Base-by-base conservation (phyloP, 2,113 vertebrate species). In the Anas platyrhynchos region DNA sequence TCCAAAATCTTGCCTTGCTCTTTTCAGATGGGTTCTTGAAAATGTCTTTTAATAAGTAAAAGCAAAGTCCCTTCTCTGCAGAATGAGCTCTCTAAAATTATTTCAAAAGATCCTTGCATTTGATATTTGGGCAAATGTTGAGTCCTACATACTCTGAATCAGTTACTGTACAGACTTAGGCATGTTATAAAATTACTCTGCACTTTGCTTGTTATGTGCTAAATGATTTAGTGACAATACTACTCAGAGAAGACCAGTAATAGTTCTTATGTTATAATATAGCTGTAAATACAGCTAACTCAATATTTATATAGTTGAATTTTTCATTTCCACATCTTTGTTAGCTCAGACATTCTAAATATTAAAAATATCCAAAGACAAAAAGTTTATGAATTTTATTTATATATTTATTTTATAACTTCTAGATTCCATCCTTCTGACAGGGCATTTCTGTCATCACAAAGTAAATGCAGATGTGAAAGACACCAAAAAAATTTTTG, bases 161-260 rank as follows among this genome's bases (percentile, higher is more conserved):
- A 46, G 43, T 29, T 92, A 72, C 44, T 89, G 31, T 86, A 66
- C 69, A 89, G 73, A 72, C 13, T 81, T 54, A 89, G 9, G 15
- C 48, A 65, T 7, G 41, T 73, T 93, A 79, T 46, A 91, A 92
- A 94, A 89, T 89, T 79, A 43, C 18, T 69, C 16, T 91, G 38
- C 20, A 72, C 44, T 89, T 89, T 82, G 7, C 48, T 89, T 18
- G 27, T 85, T 66, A 62, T 59, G 25, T 62, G 36, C 13, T 76
- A 50, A 95, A 27, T 76, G 74, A 80, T 88, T 93, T 91, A 91
- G 29, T 78, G 58, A 73, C 81, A 56, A 29, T 76, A 56, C 12
- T 73, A 46, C 34, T 91, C 58, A 82, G 46, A 78, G 73, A 86
- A 43, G 48, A 65, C 18, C 23, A 89, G 44, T 34, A 71, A 94